Evolutionary conservation across 2,888 invertebrate species (phyloP), one percentile per base, ranked within the genome.

Genomic region (Meghimatium bilineatum): DNA sequence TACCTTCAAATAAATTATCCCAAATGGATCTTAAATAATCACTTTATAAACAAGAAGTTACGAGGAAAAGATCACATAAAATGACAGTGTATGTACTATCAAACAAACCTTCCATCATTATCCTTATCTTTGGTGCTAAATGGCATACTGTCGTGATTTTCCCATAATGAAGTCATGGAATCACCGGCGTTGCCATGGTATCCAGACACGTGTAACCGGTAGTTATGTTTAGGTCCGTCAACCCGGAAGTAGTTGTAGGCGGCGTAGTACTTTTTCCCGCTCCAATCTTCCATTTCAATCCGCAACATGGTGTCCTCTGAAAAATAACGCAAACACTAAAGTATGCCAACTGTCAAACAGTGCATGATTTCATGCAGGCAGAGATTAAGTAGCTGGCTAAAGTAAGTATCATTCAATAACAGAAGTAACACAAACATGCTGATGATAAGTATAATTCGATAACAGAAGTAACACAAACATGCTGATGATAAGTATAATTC

Each of bases 81-180:
- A n/a, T n/a, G n/a, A n/a, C n/a, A n/a, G n/a, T n/a, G n/a, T n/a
- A n/a, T n/a, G n/a, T n/a, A 44, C 5, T 44, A 44, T 44, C 44
- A 26, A 74, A 78, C 78, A 63, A 38, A 83, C 81, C 93, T 90
- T 49, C 90, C 96, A 92, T 98, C 98, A 90, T 97, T 95, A 93
- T 98, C 98, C 72, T 95, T 96, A 93, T 98, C 98, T 86, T 96
- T 96, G 0, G 98, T 96, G 83, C 97, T 97, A 94, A 98, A 98
- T 88, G 97, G 96, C 97, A 97, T 97, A 75, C 96, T 95, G 93
- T 97, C 97, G 92, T 98, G 98, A 92, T 97, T 97, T 88, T 96
- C 96, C 90, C 92, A 92, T 75, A 88, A 87, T 77, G 93, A 89
- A 83, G 91, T 91, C 89, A 98, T 95, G 0, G 98, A 97, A 92